Evolutionary conservation across 2,888 invertebrate species (phyloP).

Genomic region (Drosophila quinaria): DNA sequence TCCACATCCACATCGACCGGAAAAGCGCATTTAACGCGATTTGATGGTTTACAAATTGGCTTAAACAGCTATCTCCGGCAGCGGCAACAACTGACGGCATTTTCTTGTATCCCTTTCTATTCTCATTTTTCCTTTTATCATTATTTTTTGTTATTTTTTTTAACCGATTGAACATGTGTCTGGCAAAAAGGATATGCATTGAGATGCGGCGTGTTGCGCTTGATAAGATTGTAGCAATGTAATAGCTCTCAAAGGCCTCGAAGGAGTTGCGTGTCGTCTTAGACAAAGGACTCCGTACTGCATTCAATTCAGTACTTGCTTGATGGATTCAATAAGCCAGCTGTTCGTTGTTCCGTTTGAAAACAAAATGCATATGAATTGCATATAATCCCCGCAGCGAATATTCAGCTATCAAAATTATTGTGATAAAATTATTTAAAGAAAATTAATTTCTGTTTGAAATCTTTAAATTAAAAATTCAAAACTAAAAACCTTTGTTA

Average conservation of each 20-base stretch:
- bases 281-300: constrained; percentile 32
- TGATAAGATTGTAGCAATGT: constrained; percentile 65
- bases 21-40: constrained; percentile 82
- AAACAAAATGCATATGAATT: not conserved
- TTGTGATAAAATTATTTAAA: not conserved
- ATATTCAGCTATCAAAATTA: too few relatives aligned
- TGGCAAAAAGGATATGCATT: constrained; percentile 40
- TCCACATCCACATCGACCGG: constrained; percentile 53
- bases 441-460: too few relatives aligned
- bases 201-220: constrained; percentile 64
- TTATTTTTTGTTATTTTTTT: constrained; percentile 12
- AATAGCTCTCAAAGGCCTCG: constrained; percentile 8
- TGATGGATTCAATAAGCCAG: constrained; percentile 44
- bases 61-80: constrained; percentile 69
- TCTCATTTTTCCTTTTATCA: constrained; percentile 8
- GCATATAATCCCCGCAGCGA: not conserved
- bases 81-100: constrained; percentile 56
- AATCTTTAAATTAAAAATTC: too few relatives aligned
- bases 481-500: too few relatives aligned
- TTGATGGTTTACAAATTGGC: constrained; percentile 83
- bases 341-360: constrained; percentile 20
- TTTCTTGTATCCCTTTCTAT: constrained; percentile 44
- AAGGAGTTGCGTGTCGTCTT: constrained; percentile 33
- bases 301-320: constrained; percentile 6
- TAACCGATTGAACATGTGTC: constrained; percentile 41